Base-by-base conservation (phyloP, 2,888 invertebrate genomes). In the Hirtodrosophila cameraria region DNA sequence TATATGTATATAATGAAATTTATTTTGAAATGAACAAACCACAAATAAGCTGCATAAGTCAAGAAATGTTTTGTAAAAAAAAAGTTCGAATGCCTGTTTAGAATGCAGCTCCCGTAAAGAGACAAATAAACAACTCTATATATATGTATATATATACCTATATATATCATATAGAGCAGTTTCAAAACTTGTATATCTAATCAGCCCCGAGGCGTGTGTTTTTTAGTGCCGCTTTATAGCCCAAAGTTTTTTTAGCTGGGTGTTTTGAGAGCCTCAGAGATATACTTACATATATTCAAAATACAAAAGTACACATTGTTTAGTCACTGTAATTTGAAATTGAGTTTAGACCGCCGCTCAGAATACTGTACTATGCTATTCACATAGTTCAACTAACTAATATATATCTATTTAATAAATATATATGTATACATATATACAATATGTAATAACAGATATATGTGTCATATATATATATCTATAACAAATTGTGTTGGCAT, bases 51-150 rank as follows among this genome's bases (percentile, higher is more conserved):
- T 23, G 23, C 23, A 23, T 23, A 23, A 18, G 11, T 33, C 39
- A 35, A 46, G 18, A 49, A 15, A 35, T 61, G 52, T 67, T 67
- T 63, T 68, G 69, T 67, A 68, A 68, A 57, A 60, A 43, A 49
- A 58, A 31, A 11, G 50, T 35, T 54, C 35, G 28, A 23, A 43
- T 53, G 55, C 27, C 33, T 52, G 52, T 41, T 35, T 15, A 13
- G n/a, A 27, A 28, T 33, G 18, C 11, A 33, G 18, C 11, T 30
- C 30, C 43, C 28, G 11, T 11, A 27, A 13, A 18, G n/a, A 12
- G 13, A 41, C 23, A 31, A 16, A 20, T 1, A 8, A 11, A 12
- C 4, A 28, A 23, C 23, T 23, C 18, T 18, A 38, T 38, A 15
- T 35, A 15, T 25, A 45, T 27, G 3, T 8, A 4, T 30, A 38